Base-by-base conservation (phyloP, 2,888 invertebrate species). In the Drosophila greeni region DNA sequence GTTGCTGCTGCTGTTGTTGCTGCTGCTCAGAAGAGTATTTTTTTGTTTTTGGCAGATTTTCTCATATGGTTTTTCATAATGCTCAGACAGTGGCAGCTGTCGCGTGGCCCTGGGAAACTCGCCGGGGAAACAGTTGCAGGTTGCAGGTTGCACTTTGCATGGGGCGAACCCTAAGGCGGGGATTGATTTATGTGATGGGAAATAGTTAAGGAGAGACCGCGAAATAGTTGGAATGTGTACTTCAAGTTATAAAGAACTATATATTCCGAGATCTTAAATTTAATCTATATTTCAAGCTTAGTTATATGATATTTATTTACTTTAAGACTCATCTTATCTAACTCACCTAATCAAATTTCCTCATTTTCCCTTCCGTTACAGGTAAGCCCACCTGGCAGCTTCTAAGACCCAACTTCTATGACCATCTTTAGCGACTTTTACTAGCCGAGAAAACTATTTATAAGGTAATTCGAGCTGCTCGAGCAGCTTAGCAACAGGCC, bases 381-480 rank as follows among this genome's bases (percentile, higher is more conserved):
- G 80, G 76, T 74, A 82, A 61, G 55, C 33, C 31, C 39, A 43
- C 24, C 29, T 48, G 62, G 31, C 49, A 76, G 64, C 37, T 42
- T 43, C 18, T 29, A 29, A 16, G 8, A 18, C 12, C 12, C 18
- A 14, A 18, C 29, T 45, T 45, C 29, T 45, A 8, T 16, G 16
- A 6, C 43, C 43, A 26, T 43, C 62, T 70, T 77, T 77, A 75
- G 66, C 78, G 71, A 75, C 71, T 75, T 82, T 72, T 62, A 70
- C 59, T 62, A 57, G 64, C 56, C 59, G 49, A 68, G 53, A 64
- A 56, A 80, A 82, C 81, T 80, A 82, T 77, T 82, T 76, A 80
- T 71, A 83, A 81, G 84, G 84, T 83, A 79, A 81, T 83, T 83
- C 57, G 82, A 79, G 67, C 60, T 34, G n/a, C 34, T 23, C 26